These are phyloP conservation scores for Theocolax elegans DNA, from an alignment of 1,140 invertebrate species.

Conservation along the genomic window DNA sequence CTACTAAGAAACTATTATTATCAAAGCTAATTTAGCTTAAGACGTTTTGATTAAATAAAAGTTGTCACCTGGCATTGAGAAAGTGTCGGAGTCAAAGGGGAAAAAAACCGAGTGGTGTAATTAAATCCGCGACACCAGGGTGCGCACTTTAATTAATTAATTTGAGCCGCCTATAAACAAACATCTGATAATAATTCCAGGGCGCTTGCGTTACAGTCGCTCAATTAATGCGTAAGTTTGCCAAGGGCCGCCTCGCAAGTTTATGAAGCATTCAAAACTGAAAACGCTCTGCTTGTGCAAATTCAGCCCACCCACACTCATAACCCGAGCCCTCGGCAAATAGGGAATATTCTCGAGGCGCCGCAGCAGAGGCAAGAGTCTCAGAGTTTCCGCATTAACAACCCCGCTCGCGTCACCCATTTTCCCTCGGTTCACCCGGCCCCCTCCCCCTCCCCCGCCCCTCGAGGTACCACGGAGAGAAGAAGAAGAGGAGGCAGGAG, in stretches of 20 bases:
- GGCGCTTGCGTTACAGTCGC: constrained; percentile 15
- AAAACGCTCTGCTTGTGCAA: constrained; percentile 34
- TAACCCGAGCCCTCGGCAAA: constrained; percentile 13
- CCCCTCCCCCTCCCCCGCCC: not conserved
- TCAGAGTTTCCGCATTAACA: constrained; percentile 42
- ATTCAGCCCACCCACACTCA: not conserved
- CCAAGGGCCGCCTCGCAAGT: constrained; percentile 8
- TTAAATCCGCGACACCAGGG: constrained; percentile 4
- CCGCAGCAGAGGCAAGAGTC: constrained; percentile 9
- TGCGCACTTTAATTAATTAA: constrained; percentile 22
- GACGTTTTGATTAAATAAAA: too few relatives aligned
- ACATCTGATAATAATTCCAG: constrained; percentile 31
- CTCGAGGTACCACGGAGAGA: not conserved
- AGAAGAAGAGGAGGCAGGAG: not conserved
- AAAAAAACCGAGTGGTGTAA: not conserved
- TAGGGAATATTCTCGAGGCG: constrained; percentile 40
- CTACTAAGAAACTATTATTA: too few relatives aligned
- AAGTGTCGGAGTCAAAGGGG: too few relatives aligned
- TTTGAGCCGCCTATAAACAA: constrained; percentile 28
- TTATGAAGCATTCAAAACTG: constrained; percentile 42
- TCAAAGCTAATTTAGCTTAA: too few relatives aligned
- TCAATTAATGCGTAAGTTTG: constrained; percentile 37
- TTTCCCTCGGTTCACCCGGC: constrained; percentile 13
- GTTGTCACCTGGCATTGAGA: too few relatives aligned
- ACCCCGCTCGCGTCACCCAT: constrained; percentile 40